phyloP scores from a whole-genome alignment of 2,888 invertebrate genomes.

The Agrotis clavis region DNA sequence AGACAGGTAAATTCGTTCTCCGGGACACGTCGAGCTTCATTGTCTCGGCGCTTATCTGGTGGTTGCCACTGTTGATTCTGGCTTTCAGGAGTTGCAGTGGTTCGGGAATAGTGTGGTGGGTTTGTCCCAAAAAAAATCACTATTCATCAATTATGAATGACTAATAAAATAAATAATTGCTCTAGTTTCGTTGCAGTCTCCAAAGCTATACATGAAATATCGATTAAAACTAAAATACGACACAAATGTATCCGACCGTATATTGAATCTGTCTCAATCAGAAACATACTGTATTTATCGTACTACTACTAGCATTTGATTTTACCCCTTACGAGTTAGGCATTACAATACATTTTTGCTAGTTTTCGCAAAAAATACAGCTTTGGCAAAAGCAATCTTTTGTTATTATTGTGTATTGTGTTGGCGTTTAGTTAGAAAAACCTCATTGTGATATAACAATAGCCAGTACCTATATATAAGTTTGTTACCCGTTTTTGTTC shows the following conservation, averaged over 20 bases:
- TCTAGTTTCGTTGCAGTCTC: neutral
- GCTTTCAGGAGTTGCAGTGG: too few species aligned
- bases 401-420: neutral
- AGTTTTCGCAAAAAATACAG: neutral
- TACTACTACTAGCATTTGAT: conserved; percentile 6
- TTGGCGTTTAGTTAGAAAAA: conserved; percentile 22
- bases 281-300: conserved; percentile 3
- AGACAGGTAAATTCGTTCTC: too few species aligned
- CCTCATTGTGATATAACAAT: conserved; percentile 4
- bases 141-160: neutral
- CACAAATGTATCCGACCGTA: neutral
- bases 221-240: conserved; percentile 18
- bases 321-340: neutral
- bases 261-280: neutral
- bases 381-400: conserved; percentile 10
- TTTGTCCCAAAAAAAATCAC: too few species aligned
- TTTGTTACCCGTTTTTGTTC: too few species aligned
- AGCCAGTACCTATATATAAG: too few species aligned
- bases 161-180: conserved; percentile 1
- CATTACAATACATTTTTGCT: conserved; percentile 1
- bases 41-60: too few species aligned
- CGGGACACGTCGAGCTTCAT: too few species aligned
- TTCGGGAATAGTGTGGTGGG: too few species aligned
- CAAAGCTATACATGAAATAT: conserved; percentile 2
- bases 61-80: too few species aligned